Conservation (phyloP, 2,797 vertebrate genomes). For the Enteromius thamalakanensis region DNA sequence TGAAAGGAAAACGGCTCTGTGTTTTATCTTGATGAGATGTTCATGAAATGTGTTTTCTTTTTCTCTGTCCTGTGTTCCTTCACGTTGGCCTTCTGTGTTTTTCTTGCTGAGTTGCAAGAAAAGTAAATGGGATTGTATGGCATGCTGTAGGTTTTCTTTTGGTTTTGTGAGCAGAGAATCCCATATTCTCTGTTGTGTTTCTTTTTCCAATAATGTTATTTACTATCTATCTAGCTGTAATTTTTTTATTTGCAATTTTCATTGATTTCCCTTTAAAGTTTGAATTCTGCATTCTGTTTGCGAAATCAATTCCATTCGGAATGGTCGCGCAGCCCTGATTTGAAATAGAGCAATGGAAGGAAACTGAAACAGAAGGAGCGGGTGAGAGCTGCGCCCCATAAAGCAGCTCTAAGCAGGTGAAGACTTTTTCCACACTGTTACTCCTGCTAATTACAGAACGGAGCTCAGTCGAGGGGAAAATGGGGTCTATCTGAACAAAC, state of each 20-base stretch:
- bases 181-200: slow-evolving; percentile 15
- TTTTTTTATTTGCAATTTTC: not conserved
- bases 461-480: slow-evolving; percentile 91
- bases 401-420: slow-evolving; percentile 85
- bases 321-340: not conserved
- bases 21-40: slow-evolving; percentile 80
- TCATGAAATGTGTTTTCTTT: slow-evolving; percentile 69
- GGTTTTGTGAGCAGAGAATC: not conserved
- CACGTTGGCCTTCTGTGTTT: slow-evolving; percentile 56
- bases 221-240: not conserved
- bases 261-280: not conserved
- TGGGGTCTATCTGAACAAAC: slow-evolving; percentile 87
- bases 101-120: slow-evolving; percentile 72
- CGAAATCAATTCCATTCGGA: not conserved
- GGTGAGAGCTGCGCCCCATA: slow-evolving; percentile 72
- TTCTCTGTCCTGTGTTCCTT: slow-evolving; percentile 51
- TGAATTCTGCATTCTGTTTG: not conserved
- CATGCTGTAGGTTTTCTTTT: not conserved
- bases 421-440: slow-evolving; percentile 90
- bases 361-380: slow-evolving; percentile 33
- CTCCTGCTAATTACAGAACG: slow-evolving; percentile 91
- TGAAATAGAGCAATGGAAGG: slow-evolving; percentile 27
- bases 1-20: slow-evolving; percentile 78
- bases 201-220: slow-evolving; percentile 23
- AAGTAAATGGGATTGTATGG: slow-evolving; percentile 56